phyloP scores from a whole-genome alignment of 1,140 invertebrate species.

The Ostrea denselamellosa region DNA sequence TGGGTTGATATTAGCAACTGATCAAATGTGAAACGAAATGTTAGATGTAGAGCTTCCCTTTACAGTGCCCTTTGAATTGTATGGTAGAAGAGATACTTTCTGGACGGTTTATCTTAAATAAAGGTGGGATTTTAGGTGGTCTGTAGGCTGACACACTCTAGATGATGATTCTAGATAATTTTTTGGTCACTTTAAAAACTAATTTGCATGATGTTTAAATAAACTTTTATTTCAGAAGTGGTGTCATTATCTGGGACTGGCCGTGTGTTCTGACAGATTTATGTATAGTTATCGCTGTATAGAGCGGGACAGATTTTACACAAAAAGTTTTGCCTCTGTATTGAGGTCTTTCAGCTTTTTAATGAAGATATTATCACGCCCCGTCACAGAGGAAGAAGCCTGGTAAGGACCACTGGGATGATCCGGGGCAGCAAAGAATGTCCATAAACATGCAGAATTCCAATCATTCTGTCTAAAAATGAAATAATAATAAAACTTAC shows the following conservation, averaged over 20 bases:
- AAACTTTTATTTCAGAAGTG: background rate
- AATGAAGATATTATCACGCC: conserved; percentile 12
- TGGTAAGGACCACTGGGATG: too few relatives aligned
- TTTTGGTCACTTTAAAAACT: conserved; percentile 5
- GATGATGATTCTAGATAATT: background rate
- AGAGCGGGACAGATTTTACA: background rate
- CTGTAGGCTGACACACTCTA: background rate
- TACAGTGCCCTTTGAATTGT: too few relatives aligned
- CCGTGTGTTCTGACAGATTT: conserved; percentile 2
- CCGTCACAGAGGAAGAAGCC: background rate
- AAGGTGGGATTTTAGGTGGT: background rate
- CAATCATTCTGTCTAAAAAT: too few relatives aligned
- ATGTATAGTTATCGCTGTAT: background rate
- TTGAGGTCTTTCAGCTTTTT: background rate
- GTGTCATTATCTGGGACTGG: background rate
- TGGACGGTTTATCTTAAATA: too few relatives aligned
- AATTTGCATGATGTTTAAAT: background rate
- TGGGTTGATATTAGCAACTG: too few relatives aligned
- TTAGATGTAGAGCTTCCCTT: too few relatives aligned
- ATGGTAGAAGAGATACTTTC: too few relatives aligned
- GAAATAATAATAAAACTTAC: too few relatives aligned
- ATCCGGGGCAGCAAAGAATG: too few relatives aligned
- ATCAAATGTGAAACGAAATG: too few relatives aligned
- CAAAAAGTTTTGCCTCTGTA: background rate
- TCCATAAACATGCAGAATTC: too few relatives aligned